Evolutionary conservation across 2,797 vertebrate species (phyloP).

Genomic region (Tiaroga cobitis): DNA sequence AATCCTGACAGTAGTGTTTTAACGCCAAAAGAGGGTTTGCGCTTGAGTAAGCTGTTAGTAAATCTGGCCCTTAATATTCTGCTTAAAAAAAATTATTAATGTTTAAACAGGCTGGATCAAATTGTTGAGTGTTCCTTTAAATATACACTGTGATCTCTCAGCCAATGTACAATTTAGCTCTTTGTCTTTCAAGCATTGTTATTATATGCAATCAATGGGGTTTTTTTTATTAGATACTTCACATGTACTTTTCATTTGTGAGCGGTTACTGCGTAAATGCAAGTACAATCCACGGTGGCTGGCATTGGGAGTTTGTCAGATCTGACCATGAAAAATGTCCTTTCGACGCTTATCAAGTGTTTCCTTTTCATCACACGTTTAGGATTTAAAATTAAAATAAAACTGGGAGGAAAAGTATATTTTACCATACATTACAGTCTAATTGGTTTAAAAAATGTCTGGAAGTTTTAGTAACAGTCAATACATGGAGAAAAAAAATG

Average conservation of each 20-base stretch:
- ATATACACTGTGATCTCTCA: background rate
- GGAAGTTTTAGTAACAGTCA: no score
- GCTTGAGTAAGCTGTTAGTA: no score
- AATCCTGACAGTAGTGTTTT: no score
- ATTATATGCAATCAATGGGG: background rate
- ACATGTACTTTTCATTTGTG: background rate
- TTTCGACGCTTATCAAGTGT: background rate
- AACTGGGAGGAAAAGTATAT: background rate
- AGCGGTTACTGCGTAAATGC: background rate
- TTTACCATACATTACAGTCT: background rate
- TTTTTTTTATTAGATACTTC: slow-evolving; percentile 23
- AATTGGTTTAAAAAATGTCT: background rate
- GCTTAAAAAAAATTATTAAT: background rate
- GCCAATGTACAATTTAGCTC: background rate
- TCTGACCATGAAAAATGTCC: slow-evolving; percentile 18
- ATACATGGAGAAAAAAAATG: no score
- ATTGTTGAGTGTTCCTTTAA: background rate
- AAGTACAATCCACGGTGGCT: background rate
- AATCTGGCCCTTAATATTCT: no score
- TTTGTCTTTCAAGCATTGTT: background rate
- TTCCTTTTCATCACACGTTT: slow-evolving; percentile 20
- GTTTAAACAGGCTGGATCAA: background rate
- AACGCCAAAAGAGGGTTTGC: no score
- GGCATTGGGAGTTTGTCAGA: background rate
- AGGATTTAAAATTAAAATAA: background rate